Evolutionary conservation across 2,797 vertebrate species (phyloP), one percentile per base, ranked within the genome.

Genomic region (Sciurus vulgaris): DNA sequence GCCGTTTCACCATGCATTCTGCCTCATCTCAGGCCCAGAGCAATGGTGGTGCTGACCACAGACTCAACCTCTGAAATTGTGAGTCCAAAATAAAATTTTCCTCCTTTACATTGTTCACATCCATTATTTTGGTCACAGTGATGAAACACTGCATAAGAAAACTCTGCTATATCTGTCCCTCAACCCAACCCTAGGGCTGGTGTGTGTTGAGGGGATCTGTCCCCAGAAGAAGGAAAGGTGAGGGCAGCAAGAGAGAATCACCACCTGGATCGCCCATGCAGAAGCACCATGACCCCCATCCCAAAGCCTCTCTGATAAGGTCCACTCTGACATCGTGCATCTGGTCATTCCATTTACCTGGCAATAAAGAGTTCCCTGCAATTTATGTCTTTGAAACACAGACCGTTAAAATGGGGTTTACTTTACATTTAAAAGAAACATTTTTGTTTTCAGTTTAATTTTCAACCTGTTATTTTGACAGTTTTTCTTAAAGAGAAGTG

Each of bases 391-490:
- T 0, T 17, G 81, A 61, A 38, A 61, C 6, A 41, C 30, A n/a
- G 63, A 67, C 12, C 76, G 28, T 81, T 89, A 76, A 94, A 78
- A 63, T 41, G 63, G 14, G 38, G 6, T 72, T 91, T 86, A 30
- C 28, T 74, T 79, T 84, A 35, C 51, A 44, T 81, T 78, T 77
- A 54, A 90, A 79, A 11, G 44, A 44, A 74, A 67, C 81, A 73
- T 51, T 26, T 84, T 77, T 89, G 69, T 85, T 51, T 85, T 77
- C 26, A 51, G n/a, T 28, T 89, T 44, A 28, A 82, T 84, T 93
- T 91, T 77, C 22, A 59, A 73, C 33, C 65, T 81, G 20, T 77
- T 47, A 65, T 70, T 67, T 26, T 74, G 79, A 47, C 38, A 38
- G 35, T 83, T 84, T 81, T 56, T 41, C 59, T 74, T 44, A 20